Evolutionary conservation across 2,797 vertebrate genomes (phyloP), one percentile per base, ranked within the genome.

Genomic region (Pangasius djambal): DNA sequence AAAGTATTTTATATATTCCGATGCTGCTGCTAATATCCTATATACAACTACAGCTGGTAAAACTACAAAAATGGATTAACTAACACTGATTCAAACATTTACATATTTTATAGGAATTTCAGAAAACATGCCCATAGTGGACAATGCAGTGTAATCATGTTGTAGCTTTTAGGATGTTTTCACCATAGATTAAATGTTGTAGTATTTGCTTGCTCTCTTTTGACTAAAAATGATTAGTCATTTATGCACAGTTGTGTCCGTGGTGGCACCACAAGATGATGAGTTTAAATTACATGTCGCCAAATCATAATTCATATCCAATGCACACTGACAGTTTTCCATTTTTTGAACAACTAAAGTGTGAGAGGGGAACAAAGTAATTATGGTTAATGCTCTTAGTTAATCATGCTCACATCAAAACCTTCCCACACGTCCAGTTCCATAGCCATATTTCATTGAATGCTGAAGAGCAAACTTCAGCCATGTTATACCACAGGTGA

Each of bases 321-420:
- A 18, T 59, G 74, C 77, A 82, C 15, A 83, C 5, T 81, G 31
- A 74, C 55, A 18, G n/a, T 31, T 16, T 65, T 86, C 34, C 81
- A 86, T 81, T 61, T 65, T 67, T 55, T 31, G 6, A 81, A 57
- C 55, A 70, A 57, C 52, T 40, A 25, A 72, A 81, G 63, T 57
- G 10, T 86, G 13, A 72, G 2, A 86, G 0, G 16, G 5, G 65
- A 40, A 9, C 20, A 61, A 74, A 74, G 13, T 81, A 67, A 79
- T 55, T 67, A 74, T 44, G 8, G 79, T 22, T 37, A 84, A 83
- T 37, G 57, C 20, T 88, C 28, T 78, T 44, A 57, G 16, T 61
- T 79, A 85, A 69, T 70, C 65, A 86, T 86, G 88, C 88, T 74
- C 61, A 75, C 55, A 61, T 83, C 52, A 86, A 61, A 89, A 25